Evolutionary conservation across 2,797 vertebrate species (phyloP).

Genomic region (Masticophis lateralis): DNA sequence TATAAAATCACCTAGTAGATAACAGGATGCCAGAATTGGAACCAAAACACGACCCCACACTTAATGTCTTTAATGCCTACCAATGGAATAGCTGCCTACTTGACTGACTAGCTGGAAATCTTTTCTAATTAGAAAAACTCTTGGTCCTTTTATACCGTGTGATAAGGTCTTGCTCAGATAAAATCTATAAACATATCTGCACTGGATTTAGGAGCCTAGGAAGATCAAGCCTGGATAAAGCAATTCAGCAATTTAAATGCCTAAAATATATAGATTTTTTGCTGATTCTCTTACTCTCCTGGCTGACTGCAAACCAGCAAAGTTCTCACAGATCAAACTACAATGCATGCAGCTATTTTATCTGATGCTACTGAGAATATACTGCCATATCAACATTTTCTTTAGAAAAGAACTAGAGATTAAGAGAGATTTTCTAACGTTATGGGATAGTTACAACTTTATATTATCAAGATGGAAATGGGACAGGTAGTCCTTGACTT

Average conservation of each 20-base stretch:
- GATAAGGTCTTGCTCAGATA: background rate
- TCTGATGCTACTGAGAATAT: background rate
- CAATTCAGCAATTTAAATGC: background rate
- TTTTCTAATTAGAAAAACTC: background rate
- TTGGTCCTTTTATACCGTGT: background rate
- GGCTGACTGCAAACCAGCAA: background rate
- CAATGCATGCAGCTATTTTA: background rate
- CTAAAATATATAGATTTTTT: background rate
- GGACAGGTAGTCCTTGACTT: background rate
- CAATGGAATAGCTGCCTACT: background rate
- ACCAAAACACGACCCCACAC: background rate
- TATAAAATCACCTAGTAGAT: background rate
- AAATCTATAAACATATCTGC: background rate
- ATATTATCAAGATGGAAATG: slow-evolving; percentile 15
- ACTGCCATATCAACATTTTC: background rate
- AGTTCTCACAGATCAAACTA: background rate
- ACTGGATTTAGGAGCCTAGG: background rate
- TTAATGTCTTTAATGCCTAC: background rate
- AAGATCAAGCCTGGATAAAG: background rate
- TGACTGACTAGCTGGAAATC: background rate
- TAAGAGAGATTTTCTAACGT: slow-evolving; percentile 40
- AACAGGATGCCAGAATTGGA: background rate
- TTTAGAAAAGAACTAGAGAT: background rate
- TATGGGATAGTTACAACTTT: slow-evolving; percentile 46
- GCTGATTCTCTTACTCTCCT: background rate